Evolutionary conservation across 2,888 invertebrate species (phyloP).

Genomic region (Aspidapion aeneum): DNA sequence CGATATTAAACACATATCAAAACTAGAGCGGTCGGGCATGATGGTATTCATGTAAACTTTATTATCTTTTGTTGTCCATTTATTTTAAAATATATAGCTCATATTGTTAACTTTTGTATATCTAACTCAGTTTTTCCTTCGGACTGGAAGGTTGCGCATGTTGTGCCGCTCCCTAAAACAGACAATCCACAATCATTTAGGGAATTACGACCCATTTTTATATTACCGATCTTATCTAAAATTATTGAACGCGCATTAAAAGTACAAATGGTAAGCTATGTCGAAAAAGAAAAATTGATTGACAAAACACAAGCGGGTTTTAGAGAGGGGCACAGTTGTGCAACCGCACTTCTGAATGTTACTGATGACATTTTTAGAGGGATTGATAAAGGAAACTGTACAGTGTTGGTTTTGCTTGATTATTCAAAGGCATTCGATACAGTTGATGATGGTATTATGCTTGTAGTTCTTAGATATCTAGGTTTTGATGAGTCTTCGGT

Average conservation of each 20-base stretch:
- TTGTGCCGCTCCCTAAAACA: too few relatives aligned
- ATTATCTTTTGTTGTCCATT: not conserved
- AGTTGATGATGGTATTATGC: not conserved
- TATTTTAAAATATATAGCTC: too few relatives aligned
- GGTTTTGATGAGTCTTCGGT: slow-evolving; percentile 46
- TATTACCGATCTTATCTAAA: slow-evolving; percentile 1
- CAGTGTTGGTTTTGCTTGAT: slow-evolving; percentile 3
- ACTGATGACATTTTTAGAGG: slow-evolving; percentile 4
- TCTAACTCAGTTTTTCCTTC: not conserved
- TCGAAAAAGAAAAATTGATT: not conserved
- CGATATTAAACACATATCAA: not conserved
- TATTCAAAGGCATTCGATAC: slow-evolving; percentile 8
- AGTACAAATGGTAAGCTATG: slow-evolving; percentile 1
- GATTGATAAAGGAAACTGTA: slow-evolving; percentile 1
- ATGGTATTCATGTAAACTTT: not conserved
- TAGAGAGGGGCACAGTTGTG: slow-evolving; percentile 11
- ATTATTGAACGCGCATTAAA: not conserved
- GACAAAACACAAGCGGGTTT: slow-evolving; percentile 4
- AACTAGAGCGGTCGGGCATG: slow-evolving; percentile 3
- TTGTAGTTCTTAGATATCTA: slow-evolving; percentile 37
- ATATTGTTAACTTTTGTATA: not conserved
- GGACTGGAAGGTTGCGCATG: too few relatives aligned
- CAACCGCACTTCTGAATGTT: slow-evolving; percentile 3
- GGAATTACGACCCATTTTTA: not conserved
- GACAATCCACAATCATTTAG: not conserved